phyloP scores from a whole-genome alignment of 2,888 invertebrate genomes.

The Eupithecia dodoneata region DNA sequence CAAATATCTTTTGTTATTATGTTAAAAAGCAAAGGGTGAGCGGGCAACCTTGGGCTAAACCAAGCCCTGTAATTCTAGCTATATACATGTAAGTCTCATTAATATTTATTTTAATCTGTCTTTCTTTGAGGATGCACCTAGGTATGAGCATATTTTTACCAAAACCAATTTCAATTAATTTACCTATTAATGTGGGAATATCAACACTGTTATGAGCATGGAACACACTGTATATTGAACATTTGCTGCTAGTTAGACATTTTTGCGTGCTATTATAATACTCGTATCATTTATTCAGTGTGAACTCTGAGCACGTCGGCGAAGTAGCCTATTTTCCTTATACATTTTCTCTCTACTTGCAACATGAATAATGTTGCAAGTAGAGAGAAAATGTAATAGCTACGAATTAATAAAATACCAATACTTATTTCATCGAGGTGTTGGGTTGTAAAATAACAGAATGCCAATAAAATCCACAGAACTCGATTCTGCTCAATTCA shows the following conservation, averaged over 20 bases:
- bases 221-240: no score
- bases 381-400: background rate
- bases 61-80: constrained; percentile 8
- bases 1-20: constrained; percentile 16
- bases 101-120: constrained; percentile 7
- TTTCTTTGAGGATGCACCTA: constrained; percentile 11
- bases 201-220: constrained; percentile 13
- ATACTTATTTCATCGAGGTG: background rate
- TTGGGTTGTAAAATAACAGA: background rate
- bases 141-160: constrained; percentile 1
- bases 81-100: background rate
- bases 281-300: no score
- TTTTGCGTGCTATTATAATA: no score
- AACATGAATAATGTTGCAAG: no score
- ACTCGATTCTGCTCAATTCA: background rate
- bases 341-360: no score
- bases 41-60: constrained; percentile 7
- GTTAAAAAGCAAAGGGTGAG: constrained; percentile 13
- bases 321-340: no score
- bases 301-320: no score
- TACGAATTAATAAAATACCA: background rate
- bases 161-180: constrained; percentile 1
- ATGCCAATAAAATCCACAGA: background rate
- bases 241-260: no score
- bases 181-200: constrained; percentile 4